A percentile compares a stretch with the other conserved stretches of the same genome.
phyloP scores from a whole-genome alignment of 2,113 vertebrate species.

The Laterallus jamaicensis region DNA sequence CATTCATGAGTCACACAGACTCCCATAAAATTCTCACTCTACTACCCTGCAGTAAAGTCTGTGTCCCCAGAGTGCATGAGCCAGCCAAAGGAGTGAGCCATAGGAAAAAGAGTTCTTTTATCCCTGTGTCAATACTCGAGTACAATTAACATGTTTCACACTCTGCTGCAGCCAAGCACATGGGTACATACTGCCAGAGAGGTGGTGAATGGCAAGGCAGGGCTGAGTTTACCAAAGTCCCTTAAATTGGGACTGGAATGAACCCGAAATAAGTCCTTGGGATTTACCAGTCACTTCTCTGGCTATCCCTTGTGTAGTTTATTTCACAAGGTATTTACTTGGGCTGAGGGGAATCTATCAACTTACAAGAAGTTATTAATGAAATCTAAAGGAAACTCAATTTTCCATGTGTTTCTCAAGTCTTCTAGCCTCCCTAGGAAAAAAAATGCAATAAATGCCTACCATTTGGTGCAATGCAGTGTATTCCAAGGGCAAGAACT shows the following conservation, averaged over 20 bases:
- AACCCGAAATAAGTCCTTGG: background rate
- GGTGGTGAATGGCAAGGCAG: background rate
- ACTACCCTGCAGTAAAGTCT: background rate
- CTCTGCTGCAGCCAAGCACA: background rate
- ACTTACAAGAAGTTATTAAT: background rate
- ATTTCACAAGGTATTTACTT: background rate
- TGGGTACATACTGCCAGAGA: background rate
- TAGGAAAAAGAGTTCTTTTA: background rate
- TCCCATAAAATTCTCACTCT: background rate
- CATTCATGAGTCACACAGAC: background rate
- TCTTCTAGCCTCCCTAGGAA: background rate
- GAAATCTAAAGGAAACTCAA: background rate
- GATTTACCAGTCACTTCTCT: background rate
- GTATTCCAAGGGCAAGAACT: conserved; percentile 31
- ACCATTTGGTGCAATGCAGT: conserved; percentile 43
- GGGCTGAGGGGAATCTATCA: background rate
- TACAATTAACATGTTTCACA: background rate
- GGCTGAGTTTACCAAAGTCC: background rate
- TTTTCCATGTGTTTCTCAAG: background rate
- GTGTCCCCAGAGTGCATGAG: background rate
- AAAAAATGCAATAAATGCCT: background rate
- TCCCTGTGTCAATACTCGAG: background rate
- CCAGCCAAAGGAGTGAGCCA: background rate
- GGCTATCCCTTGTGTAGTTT: background rate
- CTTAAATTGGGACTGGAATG: background rate